Evolutionary conservation across 2,888 invertebrate species (phyloP).

Genomic region (Shargacucullia verbasci): DNA sequence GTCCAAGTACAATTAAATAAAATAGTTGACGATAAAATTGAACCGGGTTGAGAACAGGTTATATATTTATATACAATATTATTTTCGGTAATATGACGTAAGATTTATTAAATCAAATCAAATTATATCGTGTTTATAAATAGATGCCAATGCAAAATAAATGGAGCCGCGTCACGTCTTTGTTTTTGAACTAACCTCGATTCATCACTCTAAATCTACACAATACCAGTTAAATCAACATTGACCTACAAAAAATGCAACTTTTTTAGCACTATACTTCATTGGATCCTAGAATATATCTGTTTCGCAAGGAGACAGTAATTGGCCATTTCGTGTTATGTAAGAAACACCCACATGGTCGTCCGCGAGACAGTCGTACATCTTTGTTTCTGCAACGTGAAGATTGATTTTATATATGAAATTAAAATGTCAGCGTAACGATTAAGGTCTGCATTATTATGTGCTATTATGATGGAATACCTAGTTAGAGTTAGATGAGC

Average conservation of each 20-base stretch:
- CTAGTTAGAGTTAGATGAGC: slow-evolving; percentile 14
- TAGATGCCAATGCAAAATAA: slow-evolving; percentile 5
- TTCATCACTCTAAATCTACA: slow-evolving; percentile 57
- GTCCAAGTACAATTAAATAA: slow-evolving; percentile 29
- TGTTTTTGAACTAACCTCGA: slow-evolving; percentile 48
- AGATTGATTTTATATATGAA: slow-evolving; percentile 46
- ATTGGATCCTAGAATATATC: slow-evolving; percentile 27
- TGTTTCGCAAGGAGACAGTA: slow-evolving; percentile 41
- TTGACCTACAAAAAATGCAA: slow-evolving; percentile 64
- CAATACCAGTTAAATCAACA: slow-evolving; percentile 61
- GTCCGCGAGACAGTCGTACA: slow-evolving; percentile 42
- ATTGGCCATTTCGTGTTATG: slow-evolving; percentile 42
- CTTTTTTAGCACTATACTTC: slow-evolving; percentile 41
- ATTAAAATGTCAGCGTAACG: slow-evolving; percentile 57
- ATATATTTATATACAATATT: slow-evolving; percentile 9
- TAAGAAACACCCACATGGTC: slow-evolving; percentile 42
- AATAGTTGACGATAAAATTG: slow-evolving; percentile 21
- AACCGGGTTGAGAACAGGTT: slow-evolving; percentile 3
- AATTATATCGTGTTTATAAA: slow-evolving; percentile 21
- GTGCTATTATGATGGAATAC: slow-evolving; percentile 25
- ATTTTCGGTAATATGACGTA: slow-evolving; percentile 14
- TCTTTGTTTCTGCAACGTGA: slow-evolving; percentile 48
- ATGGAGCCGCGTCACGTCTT: slow-evolving; percentile 22
- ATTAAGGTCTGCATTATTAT: slow-evolving; percentile 45
- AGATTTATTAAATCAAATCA: neutral